Evolutionary conservation across 1,140 invertebrate genomes (phyloP).

Genomic region (Colletes gigas): DNA sequence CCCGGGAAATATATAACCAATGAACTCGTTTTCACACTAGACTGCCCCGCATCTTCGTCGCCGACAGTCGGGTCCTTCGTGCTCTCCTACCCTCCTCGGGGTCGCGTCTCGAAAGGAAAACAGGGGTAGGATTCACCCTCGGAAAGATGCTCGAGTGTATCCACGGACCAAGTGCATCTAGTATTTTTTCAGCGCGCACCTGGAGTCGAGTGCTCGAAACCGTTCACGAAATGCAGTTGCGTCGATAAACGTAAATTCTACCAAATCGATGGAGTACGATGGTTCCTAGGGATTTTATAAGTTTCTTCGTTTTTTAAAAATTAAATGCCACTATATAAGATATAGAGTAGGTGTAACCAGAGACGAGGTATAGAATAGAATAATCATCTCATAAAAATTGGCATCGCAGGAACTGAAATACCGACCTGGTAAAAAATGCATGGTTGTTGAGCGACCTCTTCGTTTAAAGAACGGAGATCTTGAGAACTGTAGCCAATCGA

Average conservation of each 20-base stretch:
- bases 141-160: slow-evolving; percentile 47
- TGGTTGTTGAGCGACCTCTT: no score
- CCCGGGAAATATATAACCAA: slow-evolving; percentile 74
- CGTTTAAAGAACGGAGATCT: no score
- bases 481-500: no score
- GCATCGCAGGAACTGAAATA: no score
- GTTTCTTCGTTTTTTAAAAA: neutral
- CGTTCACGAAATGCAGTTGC: neutral
- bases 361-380: no score
- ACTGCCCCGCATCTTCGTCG: slow-evolving; percentile 62
- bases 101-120: slow-evolving; percentile 63
- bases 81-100: slow-evolving; percentile 46
- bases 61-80: slow-evolving; percentile 55
- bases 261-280: neutral
- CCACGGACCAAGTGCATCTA: slow-evolving; percentile 36
- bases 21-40: slow-evolving; percentile 76
- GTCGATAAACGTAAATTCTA: slow-evolving; percentile 54
- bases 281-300: neutral
- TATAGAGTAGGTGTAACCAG: no score
- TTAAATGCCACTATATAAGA: no score
- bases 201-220: slow-evolving; percentile 56
- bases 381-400: no score
- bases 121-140: slow-evolving; percentile 58
- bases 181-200: slow-evolving; percentile 55
- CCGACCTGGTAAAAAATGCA: no score